Conservation (phyloP, 1,140 invertebrate genomes). For the Matsumurasca onukii region DNA sequence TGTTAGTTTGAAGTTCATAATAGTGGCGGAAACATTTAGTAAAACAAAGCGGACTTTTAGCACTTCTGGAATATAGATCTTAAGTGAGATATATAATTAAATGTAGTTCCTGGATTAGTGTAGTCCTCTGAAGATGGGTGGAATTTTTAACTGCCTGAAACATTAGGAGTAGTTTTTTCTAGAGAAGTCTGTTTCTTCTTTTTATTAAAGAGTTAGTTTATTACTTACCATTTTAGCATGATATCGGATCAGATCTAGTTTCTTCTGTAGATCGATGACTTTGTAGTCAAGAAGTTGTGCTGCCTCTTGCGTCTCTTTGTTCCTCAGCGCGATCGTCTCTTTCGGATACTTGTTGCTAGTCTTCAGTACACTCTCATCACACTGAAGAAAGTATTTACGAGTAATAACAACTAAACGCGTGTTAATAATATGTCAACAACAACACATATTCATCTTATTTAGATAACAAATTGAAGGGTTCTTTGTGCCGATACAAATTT, state of each 20-base stretch:
- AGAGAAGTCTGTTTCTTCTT: background rate
- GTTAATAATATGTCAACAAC: background rate
- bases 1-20: too few relatives aligned
- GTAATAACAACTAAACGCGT: background rate
- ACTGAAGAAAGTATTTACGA: slow-evolving; percentile 40
- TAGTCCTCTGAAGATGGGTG: too few relatives aligned
- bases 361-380: slow-evolving; percentile 48
- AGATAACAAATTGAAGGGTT: too few relatives aligned
- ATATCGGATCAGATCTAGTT: slow-evolving; percentile 70
- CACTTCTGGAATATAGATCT: too few relatives aligned
- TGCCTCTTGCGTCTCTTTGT: slow-evolving; percentile 57
- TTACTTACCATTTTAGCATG: slow-evolving; percentile 59
- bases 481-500: too few relatives aligned
- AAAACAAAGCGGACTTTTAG: too few relatives aligned
- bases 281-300: slow-evolving; percentile 67
- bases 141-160: too few relatives aligned
- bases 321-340: slow-evolving; percentile 46
- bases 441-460: too few relatives aligned
- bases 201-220: too few relatives aligned
- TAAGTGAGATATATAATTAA: too few relatives aligned
- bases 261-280: slow-evolving; percentile 71
- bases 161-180: background rate
- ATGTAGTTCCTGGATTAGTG: too few relatives aligned
- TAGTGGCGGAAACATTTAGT: too few relatives aligned
- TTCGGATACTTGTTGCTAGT: slow-evolving; percentile 44